These are phyloP conservation scores for Nycticebus coucang DNA, from an alignment of 2,113 vertebrate genomes.

Conservation along the genomic window DNA sequence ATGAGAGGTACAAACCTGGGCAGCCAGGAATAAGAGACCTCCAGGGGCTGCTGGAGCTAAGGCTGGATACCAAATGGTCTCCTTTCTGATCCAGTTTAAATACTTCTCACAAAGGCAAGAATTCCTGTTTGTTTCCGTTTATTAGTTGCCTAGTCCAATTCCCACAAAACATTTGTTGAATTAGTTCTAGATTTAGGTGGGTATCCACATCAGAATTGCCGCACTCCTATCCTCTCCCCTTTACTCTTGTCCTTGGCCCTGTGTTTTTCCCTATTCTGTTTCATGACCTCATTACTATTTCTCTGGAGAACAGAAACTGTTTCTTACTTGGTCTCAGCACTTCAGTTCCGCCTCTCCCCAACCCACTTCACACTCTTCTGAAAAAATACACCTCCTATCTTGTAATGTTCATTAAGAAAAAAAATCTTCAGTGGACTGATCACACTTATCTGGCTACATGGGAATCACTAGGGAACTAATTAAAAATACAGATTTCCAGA, in stretches of 20 bases:
- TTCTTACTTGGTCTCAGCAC: too few species aligned
- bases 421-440: not conserved
- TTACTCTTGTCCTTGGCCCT: too few species aligned
- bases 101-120: not conserved
- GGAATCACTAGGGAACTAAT: not conserved
- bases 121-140: not conserved
- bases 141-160: not conserved
- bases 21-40: not conserved
- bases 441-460: not conserved
- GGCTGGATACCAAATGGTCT: not conserved
- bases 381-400: not conserved
- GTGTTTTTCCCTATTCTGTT: not conserved
- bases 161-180: not conserved
- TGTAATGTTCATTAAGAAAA: not conserved
- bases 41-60: not conserved
- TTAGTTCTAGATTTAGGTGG: not conserved
- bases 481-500: not conserved
- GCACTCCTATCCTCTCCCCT: too few species aligned
- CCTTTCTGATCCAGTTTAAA: not conserved
- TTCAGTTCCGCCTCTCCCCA: not conserved
- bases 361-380: not conserved
- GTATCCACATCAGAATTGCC: not conserved
- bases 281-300: not conserved
- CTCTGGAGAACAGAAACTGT: too few species aligned
- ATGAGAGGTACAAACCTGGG: accelerated